Base-by-base conservation (phyloP, 2,888 invertebrate genomes). In the Conchocele bisecta region DNA sequence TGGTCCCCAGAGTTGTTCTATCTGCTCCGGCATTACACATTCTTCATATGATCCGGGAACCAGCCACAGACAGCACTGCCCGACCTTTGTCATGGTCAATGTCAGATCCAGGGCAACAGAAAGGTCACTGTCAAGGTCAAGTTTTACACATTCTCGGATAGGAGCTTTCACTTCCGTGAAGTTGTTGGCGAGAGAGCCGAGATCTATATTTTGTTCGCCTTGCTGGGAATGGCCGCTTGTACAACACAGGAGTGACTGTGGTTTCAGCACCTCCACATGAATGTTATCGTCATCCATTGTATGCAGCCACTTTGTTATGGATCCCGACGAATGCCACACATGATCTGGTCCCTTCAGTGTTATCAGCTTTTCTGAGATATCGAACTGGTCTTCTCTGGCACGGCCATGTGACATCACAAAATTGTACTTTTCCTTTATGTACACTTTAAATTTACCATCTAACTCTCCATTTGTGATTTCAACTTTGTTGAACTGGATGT, bases 1-100 rank as follows among this genome's bases (percentile, higher is more conserved):
- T 13, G 91, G 91, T 35, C 91, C 91, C 91, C 91, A 91, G 51
- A 91, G 71, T 54, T 84, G 81, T 64, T 89, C 88, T 15, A 86
- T 77, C 15, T 84, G 80, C 46, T 88, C 89, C 17, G 91, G 91
- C 85, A 89, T 91, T 72, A 82, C 89, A 83, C 82, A 91, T 68
- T 83, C 89, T 85, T 83, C 89, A 85, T 78, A 91, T 54, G 78
- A 86, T 67, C 83, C 90, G 17, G 91, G 82, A 41, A 90, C 89
- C 70, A 90, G 85, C 66, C 72, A 72, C 26, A 89, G 75, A 6
- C 84, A 74, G 59, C 84, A 82, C 13, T 80, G 79, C 3, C 87
- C 87, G 15, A 80, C 73, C 41, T 76, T 70, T 2, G 68, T 73
- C 22, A 81, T 67, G 2, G 69, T 60, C 42, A 84, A 71, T 13